Conservation (phyloP, 2,113 vertebrate species). For the Malurus elegans region DNA sequence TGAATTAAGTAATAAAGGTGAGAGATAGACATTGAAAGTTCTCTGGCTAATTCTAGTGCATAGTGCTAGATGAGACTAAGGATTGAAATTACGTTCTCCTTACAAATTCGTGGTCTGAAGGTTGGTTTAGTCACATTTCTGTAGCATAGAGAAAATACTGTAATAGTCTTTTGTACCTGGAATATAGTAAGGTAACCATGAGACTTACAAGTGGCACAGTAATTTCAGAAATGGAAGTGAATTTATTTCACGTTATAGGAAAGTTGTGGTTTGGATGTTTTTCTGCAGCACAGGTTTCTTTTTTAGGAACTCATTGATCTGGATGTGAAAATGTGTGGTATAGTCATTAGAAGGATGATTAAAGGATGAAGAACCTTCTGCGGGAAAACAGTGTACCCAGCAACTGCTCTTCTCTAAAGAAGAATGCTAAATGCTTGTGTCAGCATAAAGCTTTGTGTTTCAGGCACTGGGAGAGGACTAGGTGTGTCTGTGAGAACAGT, state of each 20-base stretch:
- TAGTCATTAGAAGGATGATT: not conserved
- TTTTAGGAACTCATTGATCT: not conserved
- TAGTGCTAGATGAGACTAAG: not conserved
- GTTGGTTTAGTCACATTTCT: not conserved
- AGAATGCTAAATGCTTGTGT: not conserved
- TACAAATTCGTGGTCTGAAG: not conserved
- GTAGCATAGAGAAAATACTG: not conserved
- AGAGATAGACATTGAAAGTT: not conserved
- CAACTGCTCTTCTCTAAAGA: not conserved
- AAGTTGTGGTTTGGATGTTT: not conserved
- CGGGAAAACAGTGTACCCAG: not conserved
- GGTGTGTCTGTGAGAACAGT: not conserved
- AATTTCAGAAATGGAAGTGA: not conserved
- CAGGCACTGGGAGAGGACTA: not conserved
- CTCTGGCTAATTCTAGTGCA: not conserved
- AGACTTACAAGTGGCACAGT: not conserved
- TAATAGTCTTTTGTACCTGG: not conserved
- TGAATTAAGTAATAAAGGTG: not conserved
- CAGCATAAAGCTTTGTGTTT: not conserved
- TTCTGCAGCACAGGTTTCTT: not conserved
- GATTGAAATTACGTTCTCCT: not conserved
- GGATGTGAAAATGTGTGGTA: not conserved
- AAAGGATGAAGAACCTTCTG: not conserved
- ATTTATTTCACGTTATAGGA: not conserved
- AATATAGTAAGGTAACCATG: not conserved